Evolutionary conservation across 2,888 invertebrate species (phyloP).

Genomic region (Gasteruption jaculator): DNA sequence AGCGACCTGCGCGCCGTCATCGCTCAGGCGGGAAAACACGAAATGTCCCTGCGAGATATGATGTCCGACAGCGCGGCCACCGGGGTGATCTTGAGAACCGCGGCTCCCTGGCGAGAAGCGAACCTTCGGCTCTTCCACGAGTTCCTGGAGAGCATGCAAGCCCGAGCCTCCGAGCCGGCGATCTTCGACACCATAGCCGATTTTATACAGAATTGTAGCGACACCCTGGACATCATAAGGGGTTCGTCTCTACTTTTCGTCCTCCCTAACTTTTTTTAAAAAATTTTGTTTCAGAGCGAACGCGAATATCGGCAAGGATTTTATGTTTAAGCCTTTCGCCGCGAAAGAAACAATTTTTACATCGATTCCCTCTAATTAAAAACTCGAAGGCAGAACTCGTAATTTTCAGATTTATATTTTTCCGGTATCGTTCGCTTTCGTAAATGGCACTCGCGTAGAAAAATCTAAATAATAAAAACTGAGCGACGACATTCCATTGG

Average conservation of each 20-base stretch:
- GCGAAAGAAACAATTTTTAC: too few species aligned
- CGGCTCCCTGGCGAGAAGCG: slow-evolving; percentile 41
- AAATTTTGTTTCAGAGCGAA: not conserved
- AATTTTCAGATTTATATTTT: too few species aligned
- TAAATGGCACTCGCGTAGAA: too few species aligned
- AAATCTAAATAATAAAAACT: too few species aligned
- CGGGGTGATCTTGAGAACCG: slow-evolving; percentile 41
- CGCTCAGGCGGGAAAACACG: slow-evolving; percentile 30
- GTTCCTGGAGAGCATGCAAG: slow-evolving; percentile 43
- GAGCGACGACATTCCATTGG: too few species aligned
- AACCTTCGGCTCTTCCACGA: slow-evolving; percentile 42
- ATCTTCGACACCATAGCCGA: slow-evolving; percentile 61
- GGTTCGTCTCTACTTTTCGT: slow-evolving; percentile 28
- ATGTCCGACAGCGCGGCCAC: slow-evolving; percentile 45
- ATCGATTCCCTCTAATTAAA: too few species aligned
- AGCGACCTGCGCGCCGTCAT: slow-evolving; percentile 37
- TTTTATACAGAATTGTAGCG: slow-evolving; percentile 63
- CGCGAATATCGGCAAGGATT: too few species aligned
- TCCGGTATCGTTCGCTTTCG: too few species aligned
- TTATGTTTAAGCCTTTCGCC: too few species aligned
- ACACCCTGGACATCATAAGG: slow-evolving; percentile 56
- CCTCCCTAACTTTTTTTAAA: not conserved
- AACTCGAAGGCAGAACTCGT: too few species aligned
- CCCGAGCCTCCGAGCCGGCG: slow-evolving; percentile 47
- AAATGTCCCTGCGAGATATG: slow-evolving; percentile 39